A percentile compares a stretch with the other conserved stretches of the same genome.
These are phyloP conservation scores for Hozukius guyotensis DNA, from an alignment of 2,797 vertebrate species.

Conservation along the genomic window DNA sequence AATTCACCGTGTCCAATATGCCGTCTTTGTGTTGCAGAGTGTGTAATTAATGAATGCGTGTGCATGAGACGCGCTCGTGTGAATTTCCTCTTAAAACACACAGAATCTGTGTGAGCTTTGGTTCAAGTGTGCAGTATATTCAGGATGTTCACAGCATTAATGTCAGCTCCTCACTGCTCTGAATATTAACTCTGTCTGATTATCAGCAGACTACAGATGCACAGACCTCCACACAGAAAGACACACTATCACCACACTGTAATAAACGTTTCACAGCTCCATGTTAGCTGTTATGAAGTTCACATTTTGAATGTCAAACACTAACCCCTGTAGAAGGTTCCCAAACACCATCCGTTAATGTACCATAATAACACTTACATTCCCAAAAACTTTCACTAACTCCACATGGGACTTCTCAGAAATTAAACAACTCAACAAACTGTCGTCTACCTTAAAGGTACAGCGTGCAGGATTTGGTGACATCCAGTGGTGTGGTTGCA, in stretches of 20 bases:
- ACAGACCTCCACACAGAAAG: neutral
- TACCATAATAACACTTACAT: no score
- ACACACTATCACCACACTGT: neutral
- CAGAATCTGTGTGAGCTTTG: neutral
- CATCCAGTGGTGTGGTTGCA: no score
- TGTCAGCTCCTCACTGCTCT: constrained; percentile 11
- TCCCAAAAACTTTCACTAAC: neutral
- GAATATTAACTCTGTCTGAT: constrained; percentile 25
- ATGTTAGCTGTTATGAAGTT: neutral
- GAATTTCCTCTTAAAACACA: neutral
- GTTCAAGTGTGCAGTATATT: neutral
- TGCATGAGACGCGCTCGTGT: neutral
- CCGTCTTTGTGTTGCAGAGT: neutral
- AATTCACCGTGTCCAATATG: neutral
- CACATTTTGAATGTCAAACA: neutral
- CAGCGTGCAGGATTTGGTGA: no score
- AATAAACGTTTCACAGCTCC: neutral
- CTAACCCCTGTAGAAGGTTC: no score
- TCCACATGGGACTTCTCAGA: neutral
- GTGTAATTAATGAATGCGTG: constrained; percentile 24
- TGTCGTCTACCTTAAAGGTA: neutral
- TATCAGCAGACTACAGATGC: constrained; percentile 27
- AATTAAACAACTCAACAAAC: neutral
- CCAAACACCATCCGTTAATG: neutral
- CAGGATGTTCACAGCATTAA: constrained; percentile 1